These are phyloP conservation scores for Plebejus argus DNA, from an alignment of 2,888 invertebrate species.

Conservation along the genomic window DNA sequence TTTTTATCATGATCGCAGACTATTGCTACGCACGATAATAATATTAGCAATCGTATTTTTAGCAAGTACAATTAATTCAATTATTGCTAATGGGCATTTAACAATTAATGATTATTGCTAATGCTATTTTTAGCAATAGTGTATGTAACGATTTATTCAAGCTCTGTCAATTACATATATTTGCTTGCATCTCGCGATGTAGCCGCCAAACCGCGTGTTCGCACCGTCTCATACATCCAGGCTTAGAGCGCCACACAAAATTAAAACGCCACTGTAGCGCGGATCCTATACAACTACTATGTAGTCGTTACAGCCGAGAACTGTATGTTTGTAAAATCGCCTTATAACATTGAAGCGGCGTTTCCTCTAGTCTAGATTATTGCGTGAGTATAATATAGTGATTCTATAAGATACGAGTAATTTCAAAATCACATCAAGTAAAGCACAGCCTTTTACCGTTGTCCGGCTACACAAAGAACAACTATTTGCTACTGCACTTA, in stretches of 20 bases:
- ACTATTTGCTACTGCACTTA: background rate
- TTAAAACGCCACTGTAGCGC: background rate
- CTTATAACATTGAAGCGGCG: background rate
- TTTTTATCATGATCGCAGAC: no score
- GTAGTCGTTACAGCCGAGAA: background rate
- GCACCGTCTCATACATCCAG: no score
- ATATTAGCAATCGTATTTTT: no score
- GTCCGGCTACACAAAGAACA: background rate
- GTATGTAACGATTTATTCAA: no score
- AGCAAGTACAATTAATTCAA: no score
- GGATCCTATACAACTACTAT: background rate
- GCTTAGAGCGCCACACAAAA: background rate
- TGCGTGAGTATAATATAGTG: background rate
- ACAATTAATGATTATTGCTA: no score
- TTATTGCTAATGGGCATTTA: no score
- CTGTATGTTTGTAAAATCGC: background rate
- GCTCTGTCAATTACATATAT: no score
- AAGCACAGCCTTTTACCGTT: slow-evolving; percentile 9
- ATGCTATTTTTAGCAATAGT: no score
- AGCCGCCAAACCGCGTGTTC: no score
- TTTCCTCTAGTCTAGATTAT: background rate
- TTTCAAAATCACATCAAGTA: background rate
- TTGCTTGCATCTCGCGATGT: no score
- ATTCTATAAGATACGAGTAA: slow-evolving; percentile 12
- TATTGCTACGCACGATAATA: no score